phyloP scores from a whole-genome alignment of 2,113 vertebrate species.

The Crotalus helleri region DNA sequence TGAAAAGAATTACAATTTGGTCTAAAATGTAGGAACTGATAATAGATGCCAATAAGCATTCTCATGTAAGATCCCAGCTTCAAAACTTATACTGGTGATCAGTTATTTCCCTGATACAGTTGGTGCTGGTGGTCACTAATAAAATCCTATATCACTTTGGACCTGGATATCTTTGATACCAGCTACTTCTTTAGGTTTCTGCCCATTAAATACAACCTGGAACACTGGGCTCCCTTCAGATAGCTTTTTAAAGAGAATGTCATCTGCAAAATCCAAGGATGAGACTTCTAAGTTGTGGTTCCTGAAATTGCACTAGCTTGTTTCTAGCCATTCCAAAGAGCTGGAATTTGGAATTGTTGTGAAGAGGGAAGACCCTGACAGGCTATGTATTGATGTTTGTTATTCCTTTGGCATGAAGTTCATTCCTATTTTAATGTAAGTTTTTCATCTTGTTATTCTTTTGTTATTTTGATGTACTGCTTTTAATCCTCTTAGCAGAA shows the following conservation, averaged over 20 bases:
- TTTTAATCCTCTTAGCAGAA: not conserved
- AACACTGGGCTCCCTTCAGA: not conserved
- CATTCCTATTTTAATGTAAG: not conserved
- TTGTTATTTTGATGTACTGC: not conserved
- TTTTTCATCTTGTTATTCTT: not conserved
- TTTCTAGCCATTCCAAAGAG: not conserved
- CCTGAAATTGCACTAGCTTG: not conserved
- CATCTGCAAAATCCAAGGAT: not conserved
- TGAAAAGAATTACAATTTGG: not conserved
- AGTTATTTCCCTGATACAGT: not conserved
- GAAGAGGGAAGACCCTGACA: not conserved
- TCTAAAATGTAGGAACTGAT: not conserved
- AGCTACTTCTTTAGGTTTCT: not conserved
- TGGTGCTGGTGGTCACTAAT: not conserved
- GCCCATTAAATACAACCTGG: not conserved
- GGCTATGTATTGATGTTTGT: not conserved
- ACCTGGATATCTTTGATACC: not conserved
- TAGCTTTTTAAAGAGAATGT: not conserved
- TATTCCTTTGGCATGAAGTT: not conserved
- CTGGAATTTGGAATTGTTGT: not conserved
- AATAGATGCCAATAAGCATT: not conserved
- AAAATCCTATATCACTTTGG: not conserved
- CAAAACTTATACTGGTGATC: not conserved
- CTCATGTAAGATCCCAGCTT: not conserved
- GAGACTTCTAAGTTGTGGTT: not conserved